phyloP scores from a whole-genome alignment of 2,113 vertebrate genomes.

The Nothocercus julius region DNA sequence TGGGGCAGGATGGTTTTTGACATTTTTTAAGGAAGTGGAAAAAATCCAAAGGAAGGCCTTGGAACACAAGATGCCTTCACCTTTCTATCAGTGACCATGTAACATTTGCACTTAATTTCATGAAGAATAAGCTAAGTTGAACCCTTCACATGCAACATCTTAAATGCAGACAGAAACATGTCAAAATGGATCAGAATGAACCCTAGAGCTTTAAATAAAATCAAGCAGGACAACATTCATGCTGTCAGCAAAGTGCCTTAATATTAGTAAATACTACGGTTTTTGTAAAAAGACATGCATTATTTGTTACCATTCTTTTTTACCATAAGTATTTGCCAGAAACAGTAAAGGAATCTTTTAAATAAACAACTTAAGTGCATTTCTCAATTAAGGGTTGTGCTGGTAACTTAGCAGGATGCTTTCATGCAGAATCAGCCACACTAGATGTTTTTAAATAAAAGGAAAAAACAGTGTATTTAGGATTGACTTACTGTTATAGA shows the following conservation, averaged over 20 bases:
- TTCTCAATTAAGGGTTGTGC: not conserved
- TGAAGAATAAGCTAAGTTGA: not conserved
- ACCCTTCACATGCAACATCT: not conserved
- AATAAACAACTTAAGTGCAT: not conserved
- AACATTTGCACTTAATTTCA: not conserved
- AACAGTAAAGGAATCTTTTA: not conserved
- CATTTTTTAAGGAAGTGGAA: not conserved
- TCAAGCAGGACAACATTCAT: not conserved
- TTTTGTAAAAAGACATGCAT: not conserved
- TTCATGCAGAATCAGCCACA: conserved; percentile 5
- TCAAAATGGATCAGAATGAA: not conserved
- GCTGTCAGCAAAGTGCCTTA: not conserved
- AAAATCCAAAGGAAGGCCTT: not conserved
- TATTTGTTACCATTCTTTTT: not conserved
- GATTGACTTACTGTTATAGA: conserved; percentile 89
- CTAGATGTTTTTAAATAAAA: not conserved
- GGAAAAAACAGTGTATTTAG: not conserved
- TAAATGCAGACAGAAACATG: not conserved
- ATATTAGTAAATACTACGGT: not conserved
- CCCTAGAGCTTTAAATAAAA: not conserved
- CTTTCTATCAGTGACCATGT: too few relatives aligned
- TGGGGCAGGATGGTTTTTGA: not conserved
- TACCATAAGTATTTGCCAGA: not conserved
- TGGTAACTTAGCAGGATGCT: not conserved
- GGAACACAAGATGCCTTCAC: not conserved